phyloP scores from a whole-genome alignment of 2,113 vertebrate species.

The Paradoxurus hermaphroditus region DNA sequence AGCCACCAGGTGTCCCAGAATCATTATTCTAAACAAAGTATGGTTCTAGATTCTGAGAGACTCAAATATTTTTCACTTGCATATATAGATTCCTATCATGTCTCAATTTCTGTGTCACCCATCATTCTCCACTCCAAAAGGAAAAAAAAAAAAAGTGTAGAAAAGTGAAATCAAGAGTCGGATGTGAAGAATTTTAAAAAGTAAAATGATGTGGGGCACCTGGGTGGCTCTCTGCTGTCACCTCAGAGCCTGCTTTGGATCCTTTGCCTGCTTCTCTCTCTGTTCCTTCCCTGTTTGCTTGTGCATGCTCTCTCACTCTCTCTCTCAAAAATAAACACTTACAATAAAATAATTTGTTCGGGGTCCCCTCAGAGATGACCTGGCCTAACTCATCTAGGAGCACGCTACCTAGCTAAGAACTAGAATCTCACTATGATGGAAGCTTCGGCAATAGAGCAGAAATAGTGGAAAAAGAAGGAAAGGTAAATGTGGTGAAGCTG shows the following conservation, averaged over 20 bases:
- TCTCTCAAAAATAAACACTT: too few relatives aligned
- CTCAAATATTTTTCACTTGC: neutral
- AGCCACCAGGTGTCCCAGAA: neutral
- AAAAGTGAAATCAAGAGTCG: neutral
- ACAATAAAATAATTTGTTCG: neutral
- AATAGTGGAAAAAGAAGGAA: neutral
- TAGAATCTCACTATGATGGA: neutral
- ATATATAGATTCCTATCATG: neutral
- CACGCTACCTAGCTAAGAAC: neutral
- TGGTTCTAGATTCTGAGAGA: neutral
- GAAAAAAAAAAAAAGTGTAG: neutral
- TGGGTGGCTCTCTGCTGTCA: too few relatives aligned
- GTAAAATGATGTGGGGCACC: neutral
- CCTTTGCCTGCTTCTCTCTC: too few relatives aligned
- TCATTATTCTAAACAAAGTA: neutral
- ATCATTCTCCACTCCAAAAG: neutral
- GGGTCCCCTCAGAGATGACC: neutral
- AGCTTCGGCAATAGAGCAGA: neutral
- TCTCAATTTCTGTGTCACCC: neutral
- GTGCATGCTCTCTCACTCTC: too few relatives aligned
- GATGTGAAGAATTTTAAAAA: neutral
- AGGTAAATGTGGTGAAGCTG: too few relatives aligned
- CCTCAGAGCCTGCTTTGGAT: too few relatives aligned
- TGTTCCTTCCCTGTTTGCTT: too few relatives aligned
- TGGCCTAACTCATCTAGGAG: neutral